Conservation (phyloP, 2,888 invertebrate genomes). For the Cosmia trapezina region DNA sequence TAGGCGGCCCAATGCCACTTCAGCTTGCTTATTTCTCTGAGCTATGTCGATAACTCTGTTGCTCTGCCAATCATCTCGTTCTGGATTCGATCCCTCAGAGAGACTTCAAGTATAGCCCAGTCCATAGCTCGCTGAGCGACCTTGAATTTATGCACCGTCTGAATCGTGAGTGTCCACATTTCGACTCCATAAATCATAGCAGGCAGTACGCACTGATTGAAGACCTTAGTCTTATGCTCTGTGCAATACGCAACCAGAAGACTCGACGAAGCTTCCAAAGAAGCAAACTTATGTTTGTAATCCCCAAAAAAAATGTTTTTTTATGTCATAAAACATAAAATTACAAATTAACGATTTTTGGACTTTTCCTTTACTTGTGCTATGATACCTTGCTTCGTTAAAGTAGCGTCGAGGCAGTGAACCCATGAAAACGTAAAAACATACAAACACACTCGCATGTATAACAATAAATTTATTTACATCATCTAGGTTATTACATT, state of each 20-base stretch:
- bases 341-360: too few relatives aligned
- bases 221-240: not conserved
- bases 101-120: not conserved
- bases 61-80: not conserved
- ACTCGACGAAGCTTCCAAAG: too few relatives aligned
- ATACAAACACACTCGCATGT: not conserved
- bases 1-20: not conserved
- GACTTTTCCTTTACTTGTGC: too few relatives aligned
- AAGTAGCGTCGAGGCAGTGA: too few relatives aligned
- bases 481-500: conserved; percentile 10
- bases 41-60: not conserved
- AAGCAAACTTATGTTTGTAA: too few relatives aligned
- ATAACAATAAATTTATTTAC: conserved; percentile 4
- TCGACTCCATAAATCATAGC: not conserved
- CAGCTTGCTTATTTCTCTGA: not conserved
- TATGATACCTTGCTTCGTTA: too few relatives aligned
- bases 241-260: too few relatives aligned
- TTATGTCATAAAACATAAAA: too few relatives aligned
- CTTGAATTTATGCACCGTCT: not conserved
- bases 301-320: too few relatives aligned
- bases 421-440: too few relatives aligned
- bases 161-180: too few relatives aligned
- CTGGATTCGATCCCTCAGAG: not conserved
- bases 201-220: not conserved
- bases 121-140: not conserved